These are phyloP conservation scores for Cyrtonyx montezumae DNA, from an alignment of 2,113 vertebrate genomes.

Conservation along the genomic window DNA sequence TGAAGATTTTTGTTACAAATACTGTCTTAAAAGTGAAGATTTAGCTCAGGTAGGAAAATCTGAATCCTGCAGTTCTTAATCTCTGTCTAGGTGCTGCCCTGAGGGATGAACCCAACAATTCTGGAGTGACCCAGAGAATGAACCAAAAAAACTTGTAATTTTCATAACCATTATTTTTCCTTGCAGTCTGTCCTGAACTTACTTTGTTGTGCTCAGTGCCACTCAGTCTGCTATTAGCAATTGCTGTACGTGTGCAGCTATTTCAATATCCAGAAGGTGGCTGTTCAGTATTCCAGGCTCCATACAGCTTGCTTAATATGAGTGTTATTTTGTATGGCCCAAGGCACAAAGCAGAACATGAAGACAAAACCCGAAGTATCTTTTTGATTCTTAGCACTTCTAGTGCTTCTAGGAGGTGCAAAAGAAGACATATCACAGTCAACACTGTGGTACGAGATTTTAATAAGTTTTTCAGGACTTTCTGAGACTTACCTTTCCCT, in stretches of 20 bases:
- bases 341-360: not conserved
- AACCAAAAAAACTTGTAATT: not conserved
- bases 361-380: not conserved
- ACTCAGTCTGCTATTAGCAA: not conserved
- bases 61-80: not conserved
- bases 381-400: not conserved
- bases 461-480: not conserved
- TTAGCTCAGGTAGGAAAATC: not conserved
- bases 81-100: not conserved
- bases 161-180: not conserved
- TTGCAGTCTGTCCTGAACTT: not conserved
- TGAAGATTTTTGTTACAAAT: not conserved
- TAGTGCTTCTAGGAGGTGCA: not conserved
- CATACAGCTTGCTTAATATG: not conserved
- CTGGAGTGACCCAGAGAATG: not conserved
- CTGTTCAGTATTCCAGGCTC: not conserved
- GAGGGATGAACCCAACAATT: not conserved
- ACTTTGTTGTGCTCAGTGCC: not conserved
- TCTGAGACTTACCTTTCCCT: not conserved
- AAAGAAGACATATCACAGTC: not conserved
- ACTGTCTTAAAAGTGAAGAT: not conserved
- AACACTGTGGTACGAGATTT: not conserved
- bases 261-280: not conserved
- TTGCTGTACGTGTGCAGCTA: accelerated
- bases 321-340: not conserved